Base-by-base conservation (phyloP, 2,113 vertebrate genomes). In the Hyperoodon ampullatus region DNA sequence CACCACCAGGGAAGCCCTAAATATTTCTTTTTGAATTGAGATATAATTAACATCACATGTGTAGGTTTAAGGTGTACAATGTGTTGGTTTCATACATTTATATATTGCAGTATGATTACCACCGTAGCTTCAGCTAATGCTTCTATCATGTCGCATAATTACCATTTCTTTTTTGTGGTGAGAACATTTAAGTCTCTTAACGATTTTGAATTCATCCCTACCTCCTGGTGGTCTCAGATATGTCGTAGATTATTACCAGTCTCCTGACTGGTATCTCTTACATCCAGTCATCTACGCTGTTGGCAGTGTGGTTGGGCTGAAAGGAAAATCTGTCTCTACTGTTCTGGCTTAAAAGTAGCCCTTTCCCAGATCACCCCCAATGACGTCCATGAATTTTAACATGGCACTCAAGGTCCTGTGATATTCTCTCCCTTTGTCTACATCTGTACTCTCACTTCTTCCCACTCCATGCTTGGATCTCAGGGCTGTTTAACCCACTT, bases 381-480 rank as follows among this genome's bases (percentile, higher is more conserved):
- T 80, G 58, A 81, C 11, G 11, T 6, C 44, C 55, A 72, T 3
- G 11, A 82, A 90, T 66, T 63, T 74, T 86, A 80, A 90, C 33
- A 74, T n/a, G 14, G n/a, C 58, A 42, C 5, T 87, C 47, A 96
- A 82, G 33, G 50, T 33, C 72, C 47, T 75, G 30, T 50, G 63
- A 78, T 84, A 65, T 84, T 80, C 50, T 61, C 8, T 94, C 44
- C 35, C n/a, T 96, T 96, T 82, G 30, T 88, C 74, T 96, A 75
- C 3, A 83, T 88, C 47, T 95, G 70, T 53, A 70, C 23, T 2
- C 60, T 97, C 19, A 68, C 78, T 84, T 97, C 65, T 95, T 85
- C 53, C 60, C 16, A 61, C 19, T 55, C 19, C 26, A 72, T 35
- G 30, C 13, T 89, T 61, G 15, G 0, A 65, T 94, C 47, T 87